These are phyloP conservation scores for Nautilus pompilius DNA, from an alignment of 1,140 invertebrate genomes.

Conservation along the genomic window DNA sequence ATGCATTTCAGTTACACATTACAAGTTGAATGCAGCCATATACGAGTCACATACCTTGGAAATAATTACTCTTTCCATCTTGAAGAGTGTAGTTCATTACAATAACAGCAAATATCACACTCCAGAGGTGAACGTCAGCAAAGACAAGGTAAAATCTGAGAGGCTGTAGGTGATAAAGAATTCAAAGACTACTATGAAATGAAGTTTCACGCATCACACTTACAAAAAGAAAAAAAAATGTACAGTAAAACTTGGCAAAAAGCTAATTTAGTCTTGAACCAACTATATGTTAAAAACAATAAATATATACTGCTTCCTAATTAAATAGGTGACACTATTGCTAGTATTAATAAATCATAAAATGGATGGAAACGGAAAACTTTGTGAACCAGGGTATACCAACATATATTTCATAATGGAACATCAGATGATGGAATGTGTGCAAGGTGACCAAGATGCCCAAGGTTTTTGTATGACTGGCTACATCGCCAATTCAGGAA, in stretches of 20 bases:
- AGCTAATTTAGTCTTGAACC: not conserved
- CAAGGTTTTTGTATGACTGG: no score
- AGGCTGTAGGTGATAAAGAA: slow-evolving; percentile 31
- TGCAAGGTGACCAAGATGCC: no score
- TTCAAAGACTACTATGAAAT: not conserved
- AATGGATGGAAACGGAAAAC: no score
- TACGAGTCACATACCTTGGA: slow-evolving; percentile 36
- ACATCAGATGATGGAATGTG: no score
- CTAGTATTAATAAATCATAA: no score
- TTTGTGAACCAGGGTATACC: slow-evolving; percentile 18
- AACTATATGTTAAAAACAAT: not conserved
- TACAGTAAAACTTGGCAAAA: not conserved
- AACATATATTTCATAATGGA: no score
- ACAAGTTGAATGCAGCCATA: no score
- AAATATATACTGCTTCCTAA: slow-evolving; percentile 14
- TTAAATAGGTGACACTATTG: not conserved
- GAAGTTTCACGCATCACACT: not conserved
- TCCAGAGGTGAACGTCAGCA: slow-evolving; percentile 44
- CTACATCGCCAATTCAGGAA: no score
- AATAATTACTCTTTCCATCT: slow-evolving; percentile 51
- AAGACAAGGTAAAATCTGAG: slow-evolving; percentile 43
- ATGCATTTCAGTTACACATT: not conserved
- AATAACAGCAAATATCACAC: slow-evolving; percentile 47
- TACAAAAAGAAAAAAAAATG: not conserved
- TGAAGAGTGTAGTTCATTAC: slow-evolving; percentile 51